Conservation (phyloP, 2,113 vertebrate species). For the Thalassarche chlororhynchos region DNA sequence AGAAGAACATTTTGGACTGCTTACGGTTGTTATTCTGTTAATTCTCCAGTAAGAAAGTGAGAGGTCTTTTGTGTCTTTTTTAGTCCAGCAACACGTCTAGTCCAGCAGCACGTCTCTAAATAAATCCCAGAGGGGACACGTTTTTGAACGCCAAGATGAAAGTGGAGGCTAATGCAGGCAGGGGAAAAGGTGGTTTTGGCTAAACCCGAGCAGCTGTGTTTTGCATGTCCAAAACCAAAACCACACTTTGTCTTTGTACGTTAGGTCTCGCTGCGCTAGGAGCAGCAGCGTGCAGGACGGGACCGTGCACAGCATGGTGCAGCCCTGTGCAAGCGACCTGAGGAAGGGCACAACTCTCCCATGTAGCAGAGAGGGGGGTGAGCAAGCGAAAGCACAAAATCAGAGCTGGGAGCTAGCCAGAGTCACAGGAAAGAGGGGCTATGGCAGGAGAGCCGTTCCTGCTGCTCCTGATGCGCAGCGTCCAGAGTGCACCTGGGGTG, state of each 20-base stretch:
- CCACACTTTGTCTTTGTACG: not conserved
- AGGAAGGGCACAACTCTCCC: not conserved
- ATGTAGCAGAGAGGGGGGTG: not conserved
- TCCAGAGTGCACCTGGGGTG: too few species aligned
- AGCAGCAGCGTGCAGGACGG: rapidly evolving
- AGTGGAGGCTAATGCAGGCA: constrained; percentile 4
- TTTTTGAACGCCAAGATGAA: not conserved
- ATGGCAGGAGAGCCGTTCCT: not conserved
- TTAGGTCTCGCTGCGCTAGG: not conserved
- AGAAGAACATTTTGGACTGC: not conserved
- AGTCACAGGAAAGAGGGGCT: not conserved
- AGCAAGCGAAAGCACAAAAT: not conserved
- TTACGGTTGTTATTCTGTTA: not conserved
- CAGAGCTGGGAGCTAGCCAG: not conserved
- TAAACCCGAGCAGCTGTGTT: not conserved
- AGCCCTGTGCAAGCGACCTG: rapidly evolving
- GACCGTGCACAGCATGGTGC: rapidly evolving
- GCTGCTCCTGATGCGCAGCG: not conserved
- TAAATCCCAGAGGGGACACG: not conserved
- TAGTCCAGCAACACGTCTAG: not conserved
- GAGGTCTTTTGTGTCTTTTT: constrained; percentile 25
- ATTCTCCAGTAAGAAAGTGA: constrained; percentile 22
- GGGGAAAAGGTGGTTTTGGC: constrained; percentile 43
- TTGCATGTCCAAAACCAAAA: constrained; percentile 33
- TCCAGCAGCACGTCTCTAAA: not conserved